Percentiles rank a stretch among this genome's conserved stretches.
Conservation (phyloP, 2,888 invertebrate genomes). For the Artemia sinica region DNA sequence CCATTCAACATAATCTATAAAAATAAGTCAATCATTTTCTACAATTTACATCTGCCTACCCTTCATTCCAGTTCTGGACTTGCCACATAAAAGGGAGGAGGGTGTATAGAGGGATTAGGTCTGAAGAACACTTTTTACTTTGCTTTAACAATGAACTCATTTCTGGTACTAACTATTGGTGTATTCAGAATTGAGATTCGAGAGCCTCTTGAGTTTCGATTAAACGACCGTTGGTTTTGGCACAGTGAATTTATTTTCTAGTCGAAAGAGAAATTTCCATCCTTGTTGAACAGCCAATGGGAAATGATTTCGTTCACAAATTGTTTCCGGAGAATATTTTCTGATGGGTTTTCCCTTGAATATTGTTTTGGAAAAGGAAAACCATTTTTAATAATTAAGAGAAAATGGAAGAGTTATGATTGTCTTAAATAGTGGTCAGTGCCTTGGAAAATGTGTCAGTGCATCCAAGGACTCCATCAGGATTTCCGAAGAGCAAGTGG, state of each 20-base stretch:
- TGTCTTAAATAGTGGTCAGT: too few species aligned
- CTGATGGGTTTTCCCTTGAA: too few species aligned
- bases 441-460: too few species aligned
- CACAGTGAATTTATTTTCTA: conserved; percentile 7
- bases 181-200: conserved; percentile 5
- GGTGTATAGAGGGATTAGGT: not conserved
- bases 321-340: too few species aligned
- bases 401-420: too few species aligned
- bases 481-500: too few species aligned
- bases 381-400: too few species aligned
- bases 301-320: too few species aligned
- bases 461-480: too few species aligned
- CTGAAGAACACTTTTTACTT: conserved; percentile 3
- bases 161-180: conserved; percentile 9
- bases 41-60: not conserved
- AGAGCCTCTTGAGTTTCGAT: conserved; percentile 13
- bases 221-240: conserved; percentile 9
- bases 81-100: not conserved
- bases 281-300: too few species aligned
- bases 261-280: not conserved
- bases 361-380: too few species aligned
- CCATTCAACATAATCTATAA: not conserved
- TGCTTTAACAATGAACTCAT: not conserved
- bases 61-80: not conserved
- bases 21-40: not conserved